A percentile compares a stretch with the other conserved stretches of the same genome.
Evolutionary conservation across 1,140 invertebrate species (phyloP).

Genomic region (Drosophila sp.): DNA sequence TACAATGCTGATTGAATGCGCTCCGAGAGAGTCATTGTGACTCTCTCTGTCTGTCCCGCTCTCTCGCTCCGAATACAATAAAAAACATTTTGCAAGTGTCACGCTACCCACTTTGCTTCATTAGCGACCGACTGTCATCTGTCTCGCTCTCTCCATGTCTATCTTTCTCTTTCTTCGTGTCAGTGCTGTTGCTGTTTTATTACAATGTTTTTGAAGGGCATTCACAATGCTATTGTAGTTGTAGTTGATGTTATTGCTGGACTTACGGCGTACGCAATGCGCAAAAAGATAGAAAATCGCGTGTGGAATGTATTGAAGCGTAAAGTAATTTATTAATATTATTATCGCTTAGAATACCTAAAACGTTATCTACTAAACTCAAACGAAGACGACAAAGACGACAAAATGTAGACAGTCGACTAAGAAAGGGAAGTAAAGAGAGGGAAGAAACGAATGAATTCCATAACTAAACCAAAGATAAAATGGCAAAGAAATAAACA

Average conservation of each 20-base stretch:
- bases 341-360: slow-evolving; percentile 36
- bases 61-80: slow-evolving; percentile 10
- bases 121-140: slow-evolving; percentile 36
- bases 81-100: slow-evolving; percentile 67
- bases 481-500: slow-evolving; percentile 76
- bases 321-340: slow-evolving; percentile 27
- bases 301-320: slow-evolving; percentile 14
- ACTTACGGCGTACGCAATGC: slow-evolving; percentile 49
- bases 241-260: background rate
- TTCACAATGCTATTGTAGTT: slow-evolving; percentile 34
- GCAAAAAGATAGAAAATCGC: slow-evolving; percentile 29
- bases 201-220: slow-evolving; percentile 63
- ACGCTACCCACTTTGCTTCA: slow-evolving; percentile 54
- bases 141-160: slow-evolving; percentile 2
- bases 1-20: slow-evolving; percentile 73
- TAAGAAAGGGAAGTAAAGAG: background rate
- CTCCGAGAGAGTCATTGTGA: slow-evolving; percentile 25
- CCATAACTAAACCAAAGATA: slow-evolving; percentile 78
- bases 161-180: slow-evolving; percentile 11
- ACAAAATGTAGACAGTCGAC: slow-evolving; percentile 56
- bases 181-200: slow-evolving; percentile 40
- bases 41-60: background rate
- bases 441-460: slow-evolving; percentile 39
- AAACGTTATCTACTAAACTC: slow-evolving; percentile 34
- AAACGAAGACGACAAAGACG: slow-evolving; percentile 10